Conservation (phyloP, 2,113 vertebrate species). For the Cisticola juncidis region DNA sequence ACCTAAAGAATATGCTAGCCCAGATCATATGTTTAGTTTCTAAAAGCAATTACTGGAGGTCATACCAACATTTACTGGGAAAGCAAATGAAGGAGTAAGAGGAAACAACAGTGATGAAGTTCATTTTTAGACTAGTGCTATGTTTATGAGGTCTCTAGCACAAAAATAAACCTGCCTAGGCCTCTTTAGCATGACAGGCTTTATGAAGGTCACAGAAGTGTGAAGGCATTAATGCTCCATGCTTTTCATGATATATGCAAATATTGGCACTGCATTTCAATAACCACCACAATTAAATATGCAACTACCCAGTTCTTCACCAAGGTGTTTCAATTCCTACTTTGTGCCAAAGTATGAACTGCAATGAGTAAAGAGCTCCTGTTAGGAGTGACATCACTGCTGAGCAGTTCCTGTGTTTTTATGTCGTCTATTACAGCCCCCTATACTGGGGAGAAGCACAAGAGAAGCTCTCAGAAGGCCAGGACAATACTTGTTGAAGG, state of each 20-base stretch:
- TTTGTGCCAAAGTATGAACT: background rate
- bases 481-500: background rate
- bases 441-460: background rate
- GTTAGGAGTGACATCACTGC: background rate
- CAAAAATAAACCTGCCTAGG: background rate
- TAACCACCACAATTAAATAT: background rate
- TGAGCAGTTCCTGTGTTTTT: background rate
- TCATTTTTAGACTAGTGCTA: background rate
- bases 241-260: background rate
- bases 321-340: background rate
- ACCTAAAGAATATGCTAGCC: background rate
- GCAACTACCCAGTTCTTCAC: background rate
- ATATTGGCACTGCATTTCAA: background rate
- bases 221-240: background rate
- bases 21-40: background rate
- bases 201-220: background rate
- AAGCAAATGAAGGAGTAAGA: background rate
- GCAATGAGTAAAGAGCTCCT: background rate
- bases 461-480: background rate
- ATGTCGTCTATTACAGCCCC: background rate
- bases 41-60: background rate
- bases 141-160: background rate
- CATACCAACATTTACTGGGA: background rate
- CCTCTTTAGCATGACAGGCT: background rate
- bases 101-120: background rate